Conservation (phyloP, 1,140 invertebrate genomes). For the Cotesia chilonis region DNA sequence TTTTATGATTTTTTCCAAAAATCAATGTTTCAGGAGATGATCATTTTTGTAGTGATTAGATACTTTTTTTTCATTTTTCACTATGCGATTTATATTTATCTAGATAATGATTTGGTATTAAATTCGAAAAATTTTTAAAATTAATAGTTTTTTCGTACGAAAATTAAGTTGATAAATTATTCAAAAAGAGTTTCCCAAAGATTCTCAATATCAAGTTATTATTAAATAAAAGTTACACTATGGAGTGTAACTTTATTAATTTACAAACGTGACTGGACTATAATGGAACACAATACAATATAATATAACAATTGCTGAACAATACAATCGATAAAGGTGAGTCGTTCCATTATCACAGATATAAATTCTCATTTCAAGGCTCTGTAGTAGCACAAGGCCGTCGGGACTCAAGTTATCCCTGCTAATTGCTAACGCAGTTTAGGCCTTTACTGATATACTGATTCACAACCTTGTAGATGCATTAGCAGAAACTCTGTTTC, state of each 20-base stretch:
- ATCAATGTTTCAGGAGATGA: too few species aligned
- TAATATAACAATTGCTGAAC: background rate
- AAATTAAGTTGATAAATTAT: too few species aligned
- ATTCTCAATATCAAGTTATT: background rate
- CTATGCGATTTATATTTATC: too few species aligned
- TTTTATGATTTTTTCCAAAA: too few species aligned
- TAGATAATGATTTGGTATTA: too few species aligned
- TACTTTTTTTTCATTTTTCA: too few species aligned
- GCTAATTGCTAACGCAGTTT: slow-evolving; percentile 27
- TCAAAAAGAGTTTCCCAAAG: too few species aligned
- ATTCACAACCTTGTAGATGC: slow-evolving; percentile 9
- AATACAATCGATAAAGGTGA: slow-evolving; percentile 20
- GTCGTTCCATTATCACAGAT: slow-evolving; percentile 17
- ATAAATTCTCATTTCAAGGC: slow-evolving; percentile 29
- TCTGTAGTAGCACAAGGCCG: background rate
- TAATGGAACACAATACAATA: background rate
- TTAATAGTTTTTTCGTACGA: too few species aligned
- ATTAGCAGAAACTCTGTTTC: background rate
- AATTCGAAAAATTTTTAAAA: too few species aligned
- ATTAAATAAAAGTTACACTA: background rate
- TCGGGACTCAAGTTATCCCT: slow-evolving; percentile 21
- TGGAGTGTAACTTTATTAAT: background rate
- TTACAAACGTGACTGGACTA: background rate
- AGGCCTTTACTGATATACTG: slow-evolving; percentile 21
- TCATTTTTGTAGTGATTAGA: too few species aligned